Evolutionary conservation across 2,888 invertebrate species (phyloP).

Genomic region (Ophonus ardosiacus): DNA sequence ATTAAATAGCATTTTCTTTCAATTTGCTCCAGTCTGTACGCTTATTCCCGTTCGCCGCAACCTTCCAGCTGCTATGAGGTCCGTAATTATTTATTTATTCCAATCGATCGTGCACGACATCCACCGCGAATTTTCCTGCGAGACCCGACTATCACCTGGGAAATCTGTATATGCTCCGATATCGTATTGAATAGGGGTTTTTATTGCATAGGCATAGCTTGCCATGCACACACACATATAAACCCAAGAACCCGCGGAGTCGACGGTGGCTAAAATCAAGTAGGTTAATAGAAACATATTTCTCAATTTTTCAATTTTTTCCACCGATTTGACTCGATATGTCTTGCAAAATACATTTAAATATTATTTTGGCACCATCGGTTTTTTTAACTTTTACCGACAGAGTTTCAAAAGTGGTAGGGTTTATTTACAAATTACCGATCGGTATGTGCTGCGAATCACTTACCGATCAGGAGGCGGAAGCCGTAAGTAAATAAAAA

Average conservation of each 20-base stretch:
- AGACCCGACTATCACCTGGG: conserved; percentile 56
- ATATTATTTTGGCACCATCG: too few species aligned
- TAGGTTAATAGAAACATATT: too few species aligned
- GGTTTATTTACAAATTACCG: too few species aligned
- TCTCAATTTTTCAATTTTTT: too few species aligned
- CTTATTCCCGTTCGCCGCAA: background rate
- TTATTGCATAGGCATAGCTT: conserved; percentile 35
- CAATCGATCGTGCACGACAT: conserved; percentile 5
- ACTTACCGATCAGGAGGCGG: too few species aligned
- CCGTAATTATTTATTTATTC: background rate
- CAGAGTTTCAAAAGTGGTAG: too few species aligned
- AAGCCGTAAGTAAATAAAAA: too few species aligned
- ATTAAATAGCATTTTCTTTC: background rate
- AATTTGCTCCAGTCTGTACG: background rate
- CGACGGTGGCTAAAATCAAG: too few species aligned
- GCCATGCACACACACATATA: conserved; percentile 2
- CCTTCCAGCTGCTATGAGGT: background rate
- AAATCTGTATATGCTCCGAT: conserved; percentile 58
- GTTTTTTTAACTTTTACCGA: too few species aligned
- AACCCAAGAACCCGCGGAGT: background rate
- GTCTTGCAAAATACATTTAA: too few species aligned
- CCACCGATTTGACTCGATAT: too few species aligned
- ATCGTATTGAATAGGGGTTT: conserved; percentile 44
- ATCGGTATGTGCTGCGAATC: too few species aligned
- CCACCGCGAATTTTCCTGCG: conserved; percentile 50